Evolutionary conservation across 1,140 invertebrate genomes (phyloP), one percentile per base, ranked within the genome.

Genomic region (Copidosoma floridanum): DNA sequence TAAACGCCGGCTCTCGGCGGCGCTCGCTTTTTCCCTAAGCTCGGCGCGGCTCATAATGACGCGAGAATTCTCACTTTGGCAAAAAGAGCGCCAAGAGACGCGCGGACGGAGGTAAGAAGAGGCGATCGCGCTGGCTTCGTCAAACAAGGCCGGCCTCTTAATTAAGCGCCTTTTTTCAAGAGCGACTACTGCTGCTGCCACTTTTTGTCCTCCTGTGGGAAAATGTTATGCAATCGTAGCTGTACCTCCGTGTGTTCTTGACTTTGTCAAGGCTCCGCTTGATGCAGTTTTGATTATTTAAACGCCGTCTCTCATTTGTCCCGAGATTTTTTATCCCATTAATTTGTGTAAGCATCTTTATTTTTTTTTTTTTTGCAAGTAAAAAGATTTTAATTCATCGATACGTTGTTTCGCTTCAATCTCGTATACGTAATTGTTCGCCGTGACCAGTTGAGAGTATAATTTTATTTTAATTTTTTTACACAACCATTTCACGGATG

Each of bases 121-220:
- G 11, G 18, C 3, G n/a, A 21, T 5, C 3, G 11, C 38, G 21
- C 29, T 18, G 27, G 38, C 32, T 38, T 48, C 41, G 27, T 44
- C 54, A 48, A 57, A 48, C 44, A 48, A 48, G 18, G 8, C 16
- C 21, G 21, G 11, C 35, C 54, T 47, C 18, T 48, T 57, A 57
- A 57, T 48, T 57, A 48, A 57, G 29, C 44, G 32, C 27, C 23
- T 57, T 11, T 57, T n/a, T 37, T 57, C 44, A 48, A 57, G 32
- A 8, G 16, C 23, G 16, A 16, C 10, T 7, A 5, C 11, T 5
- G n/a, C 14, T n/a, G 41, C 37, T 6, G 2, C 2, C 20, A 3
- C 20, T 27, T 18, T 8, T 12, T 8, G 1, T 16, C 46, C 46
- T 10, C 20, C 6, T 2, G 12, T 35, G 27, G 18, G 2, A 35